A percentile compares a stretch with the other conserved stretches of the same genome.
These are phyloP conservation scores for Labia minor DNA, from an alignment of 2,888 invertebrate genomes.

Conservation along the genomic window DNA sequence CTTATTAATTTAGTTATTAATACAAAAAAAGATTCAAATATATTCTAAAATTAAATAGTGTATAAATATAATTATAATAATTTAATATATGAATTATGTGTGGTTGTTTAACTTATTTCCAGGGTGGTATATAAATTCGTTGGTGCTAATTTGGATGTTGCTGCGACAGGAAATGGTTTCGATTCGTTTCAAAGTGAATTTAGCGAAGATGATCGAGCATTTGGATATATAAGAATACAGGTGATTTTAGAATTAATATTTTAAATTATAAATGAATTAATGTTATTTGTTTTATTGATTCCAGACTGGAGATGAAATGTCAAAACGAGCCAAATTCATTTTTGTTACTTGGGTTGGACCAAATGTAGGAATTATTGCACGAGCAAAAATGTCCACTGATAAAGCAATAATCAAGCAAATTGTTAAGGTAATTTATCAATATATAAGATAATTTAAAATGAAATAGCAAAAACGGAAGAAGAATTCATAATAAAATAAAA, in stretches of 20 bases:
- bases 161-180: conserved; percentile 57
- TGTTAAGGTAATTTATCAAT: conserved; percentile 52
- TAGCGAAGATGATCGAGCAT: conserved; percentile 60
- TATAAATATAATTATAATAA: no score
- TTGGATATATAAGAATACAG: conserved; percentile 55
- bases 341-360: conserved; percentile 69
- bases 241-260: conserved; percentile 32
- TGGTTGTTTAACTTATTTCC: no score
- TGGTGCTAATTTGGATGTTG: conserved; percentile 52
- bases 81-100: no score
- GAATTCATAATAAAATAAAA: not conserved
- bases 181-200: conserved; percentile 58
- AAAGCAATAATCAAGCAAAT: conserved; percentile 67
- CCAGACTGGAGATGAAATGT: conserved; percentile 74
- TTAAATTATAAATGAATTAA: not conserved
- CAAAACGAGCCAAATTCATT: conserved; percentile 67
- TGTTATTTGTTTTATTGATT: conserved; percentile 30
- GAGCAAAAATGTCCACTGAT: conserved; percentile 73
- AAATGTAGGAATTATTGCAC: conserved; percentile 61
- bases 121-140: conserved; percentile 71
- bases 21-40: no score
- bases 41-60: no score
- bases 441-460: conserved; percentile 31
- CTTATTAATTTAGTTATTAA: not conserved
- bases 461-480: no score